Base-by-base conservation (phyloP, 2,888 invertebrate genomes). In the Dicranocentrus wangi region DNA sequence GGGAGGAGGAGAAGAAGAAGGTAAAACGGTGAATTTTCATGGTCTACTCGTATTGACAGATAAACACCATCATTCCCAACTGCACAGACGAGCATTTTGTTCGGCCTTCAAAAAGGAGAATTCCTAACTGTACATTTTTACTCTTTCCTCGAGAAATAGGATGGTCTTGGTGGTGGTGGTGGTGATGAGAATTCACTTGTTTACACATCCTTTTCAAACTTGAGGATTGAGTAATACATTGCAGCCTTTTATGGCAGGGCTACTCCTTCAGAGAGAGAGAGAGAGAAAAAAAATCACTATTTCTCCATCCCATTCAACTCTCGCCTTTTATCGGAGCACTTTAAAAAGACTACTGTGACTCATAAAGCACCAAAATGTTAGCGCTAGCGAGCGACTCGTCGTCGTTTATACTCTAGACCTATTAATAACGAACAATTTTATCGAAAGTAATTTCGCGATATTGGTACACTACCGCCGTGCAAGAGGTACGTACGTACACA, bases 101-200 rank as follows among this genome's bases (percentile, higher is more conserved):
- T 61, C 61, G 71, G 61, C 28, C 60, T 71, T 43, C 25, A n/a
- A 71, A 71, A 27, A 70, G 60, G 42, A 61, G 53, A 79, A 80
- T 80, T 80, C 80, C 80, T 80, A 80, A 80, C 80, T 80, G 80
- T 80, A 80, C 51, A 72, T 77, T 58, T 43, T 21, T 55, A 47
- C 51, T 17, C 51, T 66, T 66, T 66, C 66, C 47, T 66, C 43
- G 28, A 17, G 47, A 66, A 66, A 66, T 27, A 43, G 23, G 8
- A 60, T 19, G 63, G 3, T n/a, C n/a, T n/a, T n/a, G 8, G 19
- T 23, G 7, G 23, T 63, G 19, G 23, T 1, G 47, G 19, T 47
- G 66, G 47, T 47, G 66, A 66, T 23, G 66, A 51, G 19, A 66
- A 66, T 47, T 66, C 66, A 66, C 66, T 66, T 66, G 66, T 66